Evolutionary conservation across 1,140 invertebrate genomes (phyloP), one percentile per base, ranked within the genome.

Genomic region (Aphis craccivora): DNA sequence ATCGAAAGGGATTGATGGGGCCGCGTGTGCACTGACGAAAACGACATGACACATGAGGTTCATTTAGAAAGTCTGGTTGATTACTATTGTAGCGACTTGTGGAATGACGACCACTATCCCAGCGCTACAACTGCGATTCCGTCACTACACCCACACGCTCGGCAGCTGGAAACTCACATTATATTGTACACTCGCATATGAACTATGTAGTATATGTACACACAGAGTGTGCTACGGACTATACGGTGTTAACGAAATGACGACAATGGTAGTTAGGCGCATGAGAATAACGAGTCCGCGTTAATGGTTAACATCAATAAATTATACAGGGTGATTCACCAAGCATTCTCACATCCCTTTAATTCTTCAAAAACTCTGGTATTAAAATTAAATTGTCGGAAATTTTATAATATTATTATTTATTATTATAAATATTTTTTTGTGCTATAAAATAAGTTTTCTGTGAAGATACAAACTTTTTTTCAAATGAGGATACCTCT

Each of bases 11-110:
- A 93, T 93, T 93, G 91, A 93, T 93, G 91, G 91, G 67, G 37
- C 45, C 48, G 48, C 14, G 14, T 51, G 45, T 35, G 48, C 14
- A 37, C 76, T 20, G 91, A 53, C 67, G 81, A 37, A 51, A 84
- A 93, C 91, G 91, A 93, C 91, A 81, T 93, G 91, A 93, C 91
- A 93, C 91, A 93, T n/a, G 91, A 93, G 91, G 91, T 93, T 93
- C 91, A 93, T 93, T 93, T 93, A 86, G 91, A 81, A 51, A 84
- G 91, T 93, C 81, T 81, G 51, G 91, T 93, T 93, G 91, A 93
- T 93, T 93, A 86, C 81, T 86, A 81, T 93, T 86, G 91, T 86
- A 48, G 40, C 23, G 40, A 30, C 90, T 40, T 40, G 76, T 37
- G 88, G 88, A 51, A 40, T n/a, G 89, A 60, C 43, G 37, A 90